Evolutionary conservation across 2,888 invertebrate species (phyloP).

Genomic region (Rhodophaea formosa): DNA sequence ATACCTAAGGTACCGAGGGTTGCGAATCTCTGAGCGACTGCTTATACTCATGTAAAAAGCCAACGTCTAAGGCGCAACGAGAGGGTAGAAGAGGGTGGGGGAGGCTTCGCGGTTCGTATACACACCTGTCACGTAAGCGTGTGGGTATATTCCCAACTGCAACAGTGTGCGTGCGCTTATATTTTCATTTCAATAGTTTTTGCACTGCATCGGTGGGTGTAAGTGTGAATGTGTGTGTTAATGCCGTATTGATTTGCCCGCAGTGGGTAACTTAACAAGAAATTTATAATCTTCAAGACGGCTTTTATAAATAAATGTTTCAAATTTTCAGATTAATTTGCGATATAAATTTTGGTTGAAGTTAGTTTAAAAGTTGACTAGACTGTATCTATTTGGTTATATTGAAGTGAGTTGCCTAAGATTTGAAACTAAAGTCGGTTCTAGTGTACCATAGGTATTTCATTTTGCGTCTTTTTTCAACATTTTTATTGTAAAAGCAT

Average conservation of each 20-base stretch:
- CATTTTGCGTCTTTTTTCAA: no score
- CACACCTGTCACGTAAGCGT: slow-evolving; percentile 51
- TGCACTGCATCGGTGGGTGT: slow-evolving; percentile 66
- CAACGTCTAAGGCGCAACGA: slow-evolving; percentile 75
- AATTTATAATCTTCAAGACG: slow-evolving; percentile 66
- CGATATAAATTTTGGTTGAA: neutral
- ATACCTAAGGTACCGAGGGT: slow-evolving; percentile 45
- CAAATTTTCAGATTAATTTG: slow-evolving; percentile 11
- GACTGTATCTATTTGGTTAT: neutral
- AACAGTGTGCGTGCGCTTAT: slow-evolving; percentile 60
- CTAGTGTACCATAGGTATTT: no score
- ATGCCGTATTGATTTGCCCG: slow-evolving; percentile 75
- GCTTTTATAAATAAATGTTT: slow-evolving; percentile 16
- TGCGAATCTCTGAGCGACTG: slow-evolving; percentile 51
- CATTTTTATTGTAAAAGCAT: no score
- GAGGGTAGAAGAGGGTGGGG: slow-evolving; percentile 40
- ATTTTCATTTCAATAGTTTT: slow-evolving; percentile 80
- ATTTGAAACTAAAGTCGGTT: neutral
- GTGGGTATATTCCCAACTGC: slow-evolving; percentile 42
- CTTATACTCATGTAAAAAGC: slow-evolving; percentile 78
- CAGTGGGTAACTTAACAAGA: slow-evolving; percentile 61
- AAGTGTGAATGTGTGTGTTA: slow-evolving; percentile 64
- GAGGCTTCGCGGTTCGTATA: slow-evolving; percentile 48
- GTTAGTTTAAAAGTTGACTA: neutral
- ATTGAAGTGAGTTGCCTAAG: neutral